phyloP scores from a whole-genome alignment of 2,888 invertebrate genomes.

The Rapana venosa region DNA sequence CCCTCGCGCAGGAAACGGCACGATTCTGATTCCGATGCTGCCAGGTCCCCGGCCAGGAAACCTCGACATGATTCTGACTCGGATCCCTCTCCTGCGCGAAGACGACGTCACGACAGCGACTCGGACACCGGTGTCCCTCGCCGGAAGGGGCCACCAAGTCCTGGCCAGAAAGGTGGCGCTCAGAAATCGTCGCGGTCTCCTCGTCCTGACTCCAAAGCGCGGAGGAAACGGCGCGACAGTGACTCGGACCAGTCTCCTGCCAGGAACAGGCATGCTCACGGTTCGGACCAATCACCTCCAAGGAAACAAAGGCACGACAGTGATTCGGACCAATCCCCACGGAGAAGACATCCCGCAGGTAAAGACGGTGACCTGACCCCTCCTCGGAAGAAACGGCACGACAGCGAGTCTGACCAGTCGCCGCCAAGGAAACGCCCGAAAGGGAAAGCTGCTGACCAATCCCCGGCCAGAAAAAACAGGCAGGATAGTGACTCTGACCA shows the following conservation, averaged over 20 bases:
- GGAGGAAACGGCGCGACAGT: slow-evolving; percentile 61
- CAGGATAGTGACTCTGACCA: slow-evolving; percentile 69
- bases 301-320: slow-evolving; percentile 28
- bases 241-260: slow-evolving; percentile 75
- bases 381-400: slow-evolving; percentile 56
- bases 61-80: slow-evolving; percentile 66
- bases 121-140: slow-evolving; percentile 30
- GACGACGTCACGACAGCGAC: slow-evolving; percentile 61
- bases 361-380: slow-evolving; percentile 52
- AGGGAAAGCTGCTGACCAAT: slow-evolving; percentile 51
- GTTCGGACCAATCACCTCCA: slow-evolving; percentile 56
- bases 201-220: slow-evolving; percentile 74
- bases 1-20: slow-evolving; percentile 35
- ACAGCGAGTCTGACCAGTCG: slow-evolving; percentile 68
- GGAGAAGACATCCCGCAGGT: slow-evolving; percentile 62
- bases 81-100: slow-evolving; percentile 72
- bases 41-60: slow-evolving; percentile 44
- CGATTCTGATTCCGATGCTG: slow-evolving; percentile 49
- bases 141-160: neutral
- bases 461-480: slow-evolving; percentile 42
- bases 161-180: neutral
- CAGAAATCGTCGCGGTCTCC: slow-evolving; percentile 60
- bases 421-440: slow-evolving; percentile 62
- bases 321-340: slow-evolving; percentile 75
- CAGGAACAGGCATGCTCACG: slow-evolving; percentile 58